Evolutionary conservation across 2,888 invertebrate species (phyloP), one percentile per base, ranked within the genome.

Genomic region (Phymatocera aterrima): DNA sequence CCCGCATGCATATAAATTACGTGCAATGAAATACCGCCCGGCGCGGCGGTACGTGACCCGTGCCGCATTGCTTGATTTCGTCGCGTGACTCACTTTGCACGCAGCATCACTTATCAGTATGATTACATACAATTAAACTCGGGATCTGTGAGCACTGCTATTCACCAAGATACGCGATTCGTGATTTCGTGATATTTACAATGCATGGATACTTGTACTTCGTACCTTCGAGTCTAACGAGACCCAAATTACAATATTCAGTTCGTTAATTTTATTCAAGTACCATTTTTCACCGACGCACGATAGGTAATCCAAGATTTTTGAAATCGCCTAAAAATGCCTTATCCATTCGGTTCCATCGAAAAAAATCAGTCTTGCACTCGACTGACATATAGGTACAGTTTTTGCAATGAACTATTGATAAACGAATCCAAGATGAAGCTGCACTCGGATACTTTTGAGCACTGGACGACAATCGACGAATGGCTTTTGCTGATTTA

Each of bases 71-170:
- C 51, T 51, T 72, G 51, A 48, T 72, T 72, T 72, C 72, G 51
- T 72, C 34, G 48, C 72, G 72, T 72, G 72, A 51, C 72, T 64
- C n/a, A 43, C 48, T 31, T 8, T 51, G 51, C 72, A 72, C 72
- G 72, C 72, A 72, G 72, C 72, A 72, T 72, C 72, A 72, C 72
- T 72, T 72, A 72, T 72, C 72, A 51, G 72, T 34, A 72, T 72
- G 72, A 72, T 72, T 72, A 72, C 72, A 72, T 72, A 51, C 72
- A 72, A 72, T 72, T 72, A 72, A 72, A 72, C 51, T 34, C 31
- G 6, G 72, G 34, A 72, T 72, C 72, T 72, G 15, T 51, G 48
- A 72, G 51, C 34, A 34, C 48, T 51, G 34, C 48, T 28, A 34
- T 72, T 72, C 37, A 10, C 48, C 18, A 72, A 72, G 72, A 72